These are phyloP conservation scores for Neocrepidodera transversa DNA, from an alignment of 2,888 invertebrate genomes.

Conservation along the genomic window DNA sequence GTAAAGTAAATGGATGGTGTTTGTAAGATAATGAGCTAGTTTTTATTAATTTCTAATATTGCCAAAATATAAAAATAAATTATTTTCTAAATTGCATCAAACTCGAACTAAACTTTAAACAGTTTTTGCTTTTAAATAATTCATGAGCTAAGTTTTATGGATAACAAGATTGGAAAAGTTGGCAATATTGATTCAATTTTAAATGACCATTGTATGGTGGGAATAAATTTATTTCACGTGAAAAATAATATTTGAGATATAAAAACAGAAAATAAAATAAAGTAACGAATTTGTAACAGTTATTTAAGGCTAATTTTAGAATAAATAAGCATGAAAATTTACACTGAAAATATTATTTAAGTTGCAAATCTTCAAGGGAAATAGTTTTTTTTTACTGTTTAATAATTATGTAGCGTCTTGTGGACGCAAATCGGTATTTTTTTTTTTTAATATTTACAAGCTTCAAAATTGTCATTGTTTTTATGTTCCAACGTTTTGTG, in stretches of 20 bases:
- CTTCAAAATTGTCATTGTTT: conserved; percentile 2
- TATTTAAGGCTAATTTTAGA: neutral
- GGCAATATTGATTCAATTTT: neutral
- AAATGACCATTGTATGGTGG: neutral
- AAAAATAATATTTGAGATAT: too few relatives aligned
- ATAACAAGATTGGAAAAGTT: too few relatives aligned
- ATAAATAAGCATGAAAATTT: conserved; percentile 2
- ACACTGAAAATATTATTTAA: neutral
- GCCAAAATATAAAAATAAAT: too few relatives aligned
- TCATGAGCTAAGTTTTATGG: too few relatives aligned
- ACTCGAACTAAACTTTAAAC: too few relatives aligned
- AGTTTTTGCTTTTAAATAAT: too few relatives aligned
- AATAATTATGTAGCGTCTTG: neutral
- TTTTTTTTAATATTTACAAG: conserved; percentile 3
- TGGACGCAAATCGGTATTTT: neutral
- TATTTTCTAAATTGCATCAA: too few relatives aligned
- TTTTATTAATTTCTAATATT: too few relatives aligned
- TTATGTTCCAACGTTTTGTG: neutral
- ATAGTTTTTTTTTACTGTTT: conserved; percentile 2
- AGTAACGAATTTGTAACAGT: neutral
- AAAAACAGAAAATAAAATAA: conserved; percentile 5
- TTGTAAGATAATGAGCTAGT: neutral
- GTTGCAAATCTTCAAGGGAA: conserved; percentile 2
- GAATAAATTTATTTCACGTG: too few relatives aligned
- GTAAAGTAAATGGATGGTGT: neutral